A percentile compares a stretch with the other conserved stretches of the same genome.
Evolutionary conservation across 2,113 vertebrate species (phyloP).

Genomic region (Myotis lucifugus): DNA sequence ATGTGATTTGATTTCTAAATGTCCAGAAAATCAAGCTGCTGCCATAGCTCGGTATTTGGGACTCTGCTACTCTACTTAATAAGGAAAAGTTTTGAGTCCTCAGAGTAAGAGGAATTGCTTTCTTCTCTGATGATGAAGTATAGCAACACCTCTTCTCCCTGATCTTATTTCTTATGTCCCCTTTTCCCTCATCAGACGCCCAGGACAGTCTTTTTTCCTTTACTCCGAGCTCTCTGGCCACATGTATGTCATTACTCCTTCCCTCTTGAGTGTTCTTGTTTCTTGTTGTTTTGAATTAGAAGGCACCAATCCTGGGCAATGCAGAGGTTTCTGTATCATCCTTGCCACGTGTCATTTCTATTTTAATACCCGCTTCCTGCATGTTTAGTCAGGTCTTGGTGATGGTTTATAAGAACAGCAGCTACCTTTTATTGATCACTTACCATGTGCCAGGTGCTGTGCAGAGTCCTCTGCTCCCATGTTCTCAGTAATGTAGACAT

Average conservation of each 20-base stretch:
- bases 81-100: not conserved
- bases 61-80: not conserved
- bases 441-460: not conserved
- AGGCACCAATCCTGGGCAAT: not conserved
- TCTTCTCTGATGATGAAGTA: not conserved
- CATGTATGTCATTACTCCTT: not conserved
- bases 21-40: not conserved
- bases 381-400: not conserved
- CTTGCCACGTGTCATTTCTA: not conserved
- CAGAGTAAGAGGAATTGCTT: not conserved
- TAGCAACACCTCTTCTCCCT: not conserved
- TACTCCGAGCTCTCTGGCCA: not conserved
- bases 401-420: not conserved
- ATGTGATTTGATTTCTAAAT: not conserved
- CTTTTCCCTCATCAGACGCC: not conserved
- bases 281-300: slow-evolving; percentile 19
- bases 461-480: not conserved
- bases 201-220: not conserved
- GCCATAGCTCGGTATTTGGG: not conserved
- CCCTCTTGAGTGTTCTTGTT: not conserved
- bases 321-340: slow-evolving; percentile 1
- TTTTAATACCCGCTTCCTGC: not conserved
- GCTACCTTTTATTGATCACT: not conserved
- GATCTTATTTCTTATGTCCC: not conserved
- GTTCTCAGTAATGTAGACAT: not conserved